A percentile compares a stretch with the other conserved stretches of the same genome.
These are phyloP conservation scores for Drosophila sordidula DNA, from an alignment of 2,888 invertebrate species.

Conservation along the genomic window DNA sequence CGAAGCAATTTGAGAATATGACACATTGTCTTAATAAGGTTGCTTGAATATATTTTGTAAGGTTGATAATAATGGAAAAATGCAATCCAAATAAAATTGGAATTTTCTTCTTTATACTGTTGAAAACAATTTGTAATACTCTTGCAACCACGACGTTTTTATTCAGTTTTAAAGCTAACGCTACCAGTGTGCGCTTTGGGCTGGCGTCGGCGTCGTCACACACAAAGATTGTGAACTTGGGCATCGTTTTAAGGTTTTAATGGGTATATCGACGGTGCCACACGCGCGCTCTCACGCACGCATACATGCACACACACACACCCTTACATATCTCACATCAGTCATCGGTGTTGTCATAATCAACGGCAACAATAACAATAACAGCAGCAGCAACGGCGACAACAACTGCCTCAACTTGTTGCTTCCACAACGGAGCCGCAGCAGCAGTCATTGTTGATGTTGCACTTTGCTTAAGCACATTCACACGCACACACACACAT, in stretches of 20 bases:
- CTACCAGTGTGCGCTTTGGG: constrained; percentile 39
- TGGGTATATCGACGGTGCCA: constrained; percentile 53
- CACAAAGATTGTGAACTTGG: constrained; percentile 61
- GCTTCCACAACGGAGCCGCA: constrained; percentile 8
- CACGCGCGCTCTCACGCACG: constrained; percentile 7
- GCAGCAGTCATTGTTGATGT: constrained; percentile 52
- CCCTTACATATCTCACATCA: constrained; percentile 50
- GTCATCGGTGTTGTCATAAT: constrained; percentile 73
- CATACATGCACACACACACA: constrained; percentile 4
- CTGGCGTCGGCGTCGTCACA: constrained; percentile 28
- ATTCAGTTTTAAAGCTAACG: neutral
- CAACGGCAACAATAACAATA: constrained; percentile 59
- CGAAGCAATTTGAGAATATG: too few relatives aligned
- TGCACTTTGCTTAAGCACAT: constrained; percentile 64
- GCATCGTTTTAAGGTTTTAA: constrained; percentile 52
- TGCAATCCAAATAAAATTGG: too few relatives aligned
- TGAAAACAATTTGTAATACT: neutral
- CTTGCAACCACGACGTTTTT: neutral
- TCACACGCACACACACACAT: constrained; percentile 16
- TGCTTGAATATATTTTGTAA: too few relatives aligned
- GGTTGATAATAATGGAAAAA: too few relatives aligned
- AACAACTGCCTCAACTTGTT: neutral
- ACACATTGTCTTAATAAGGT: too few relatives aligned
- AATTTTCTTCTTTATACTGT: too few relatives aligned
- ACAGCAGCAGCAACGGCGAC: constrained; percentile 18